Conservation (phyloP, 2,797 vertebrate genomes). For the Esox masquinongy region DNA sequence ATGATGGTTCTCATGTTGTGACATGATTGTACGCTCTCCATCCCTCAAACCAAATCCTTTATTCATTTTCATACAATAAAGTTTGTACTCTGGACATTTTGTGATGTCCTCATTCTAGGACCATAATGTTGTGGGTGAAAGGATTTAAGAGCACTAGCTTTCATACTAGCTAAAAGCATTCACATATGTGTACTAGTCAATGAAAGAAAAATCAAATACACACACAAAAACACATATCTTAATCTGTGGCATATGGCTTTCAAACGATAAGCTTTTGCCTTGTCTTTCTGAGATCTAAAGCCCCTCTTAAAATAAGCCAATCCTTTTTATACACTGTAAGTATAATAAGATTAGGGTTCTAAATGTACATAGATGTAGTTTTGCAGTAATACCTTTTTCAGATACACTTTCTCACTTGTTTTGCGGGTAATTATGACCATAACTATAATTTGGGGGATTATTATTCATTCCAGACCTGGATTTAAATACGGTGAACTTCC, state of each 20-base stretch:
- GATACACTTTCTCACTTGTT: slow-evolving; percentile 33
- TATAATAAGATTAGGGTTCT: slow-evolving; percentile 75
- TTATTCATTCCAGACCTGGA: slow-evolving; percentile 22
- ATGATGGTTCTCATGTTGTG: slow-evolving; percentile 57
- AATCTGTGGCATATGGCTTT: slow-evolving; percentile 79
- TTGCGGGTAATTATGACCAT: slow-evolving; percentile 36
- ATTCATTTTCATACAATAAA: slow-evolving; percentile 50
- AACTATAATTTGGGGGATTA: slow-evolving; percentile 23
- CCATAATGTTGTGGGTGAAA: slow-evolving; percentile 55
- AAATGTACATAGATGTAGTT: slow-evolving; percentile 36
- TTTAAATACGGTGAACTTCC: not conserved
- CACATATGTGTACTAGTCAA: slow-evolving; percentile 56
- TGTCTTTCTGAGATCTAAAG: slow-evolving; percentile 75
- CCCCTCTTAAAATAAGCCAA: slow-evolving; percentile 72
- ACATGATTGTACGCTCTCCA: slow-evolving; percentile 37
- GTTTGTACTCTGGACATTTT: slow-evolving; percentile 52
- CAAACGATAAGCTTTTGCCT: slow-evolving; percentile 73
- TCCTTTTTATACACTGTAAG: slow-evolving; percentile 71
- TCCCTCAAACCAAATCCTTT: slow-evolving; percentile 36
- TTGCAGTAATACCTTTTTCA: slow-evolving; percentile 33
- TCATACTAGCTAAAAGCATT: slow-evolving; percentile 56
- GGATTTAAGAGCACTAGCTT: slow-evolving; percentile 64
- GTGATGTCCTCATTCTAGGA: slow-evolving; percentile 63
- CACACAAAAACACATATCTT: slow-evolving; percentile 51
- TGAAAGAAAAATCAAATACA: slow-evolving; percentile 44